Conservation (phyloP, 2,113 vertebrate species). For the Camelus dromedarius region DNA sequence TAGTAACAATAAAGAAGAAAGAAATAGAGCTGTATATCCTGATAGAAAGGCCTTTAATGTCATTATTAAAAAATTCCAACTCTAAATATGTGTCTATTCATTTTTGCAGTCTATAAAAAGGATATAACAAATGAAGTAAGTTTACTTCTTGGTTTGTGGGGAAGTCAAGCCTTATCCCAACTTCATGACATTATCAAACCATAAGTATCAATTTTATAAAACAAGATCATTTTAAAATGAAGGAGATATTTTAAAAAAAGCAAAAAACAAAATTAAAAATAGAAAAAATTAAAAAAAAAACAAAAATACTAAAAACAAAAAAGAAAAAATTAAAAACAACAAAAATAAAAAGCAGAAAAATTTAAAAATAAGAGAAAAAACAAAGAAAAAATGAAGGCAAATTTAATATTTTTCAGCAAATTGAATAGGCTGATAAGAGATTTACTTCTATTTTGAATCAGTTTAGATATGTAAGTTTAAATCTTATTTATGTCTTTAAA, state of each 20-base stretch:
- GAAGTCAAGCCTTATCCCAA: background rate
- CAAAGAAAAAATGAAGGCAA: background rate
- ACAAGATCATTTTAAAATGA: conserved; percentile 37
- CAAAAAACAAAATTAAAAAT: too few relatives aligned
- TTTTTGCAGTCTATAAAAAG: background rate
- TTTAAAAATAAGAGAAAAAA: too few relatives aligned
- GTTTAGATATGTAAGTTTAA: conserved; percentile 36
- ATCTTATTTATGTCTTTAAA: conserved; percentile 19
- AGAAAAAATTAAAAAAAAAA: too few relatives aligned
- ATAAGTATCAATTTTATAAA: background rate
- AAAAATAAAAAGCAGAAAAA: too few relatives aligned
- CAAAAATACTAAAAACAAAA: too few relatives aligned
- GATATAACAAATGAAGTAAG: background rate
- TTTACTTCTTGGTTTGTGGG: conserved; percentile 1
- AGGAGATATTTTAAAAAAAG: background rate
- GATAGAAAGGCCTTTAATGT: background rate
- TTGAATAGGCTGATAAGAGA: background rate
- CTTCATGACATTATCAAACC: background rate
- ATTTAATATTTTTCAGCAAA: background rate
- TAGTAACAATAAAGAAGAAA: background rate
- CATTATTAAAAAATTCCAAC: background rate
- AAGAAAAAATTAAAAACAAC: too few relatives aligned
- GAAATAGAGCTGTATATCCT: background rate
- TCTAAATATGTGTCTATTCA: background rate
- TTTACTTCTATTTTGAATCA: background rate